Conservation (phyloP, 1,140 invertebrate species). For the Drosophila parabipectinata region DNA sequence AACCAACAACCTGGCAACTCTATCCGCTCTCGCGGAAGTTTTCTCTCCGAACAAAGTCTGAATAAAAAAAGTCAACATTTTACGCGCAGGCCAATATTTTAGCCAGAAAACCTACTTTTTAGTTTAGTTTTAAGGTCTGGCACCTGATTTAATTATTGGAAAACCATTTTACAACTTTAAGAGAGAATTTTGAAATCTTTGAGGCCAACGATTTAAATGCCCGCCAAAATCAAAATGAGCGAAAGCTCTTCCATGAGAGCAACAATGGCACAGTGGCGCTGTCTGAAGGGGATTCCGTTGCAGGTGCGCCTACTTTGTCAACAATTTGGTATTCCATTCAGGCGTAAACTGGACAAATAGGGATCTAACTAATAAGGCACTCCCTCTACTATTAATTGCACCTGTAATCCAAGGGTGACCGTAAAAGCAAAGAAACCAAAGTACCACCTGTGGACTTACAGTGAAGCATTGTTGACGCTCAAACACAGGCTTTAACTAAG, state of each 20-base stretch:
- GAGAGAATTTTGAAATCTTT: slow-evolving; percentile 14
- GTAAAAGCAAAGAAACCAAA: background rate
- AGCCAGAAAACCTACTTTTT: too few species aligned
- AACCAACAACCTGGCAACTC: too few species aligned
- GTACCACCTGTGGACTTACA: slow-evolving; percentile 62
- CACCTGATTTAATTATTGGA: too few species aligned
- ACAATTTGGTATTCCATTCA: slow-evolving; percentile 13
- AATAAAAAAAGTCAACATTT: background rate
- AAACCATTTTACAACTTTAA: too few species aligned
- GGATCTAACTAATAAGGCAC: background rate
- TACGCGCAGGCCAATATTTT: background rate
- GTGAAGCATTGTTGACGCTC: background rate
- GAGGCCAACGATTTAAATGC: slow-evolving; percentile 66
- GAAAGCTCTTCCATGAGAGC: slow-evolving; percentile 24
- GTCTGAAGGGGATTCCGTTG: slow-evolving; percentile 2
- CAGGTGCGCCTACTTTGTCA: background rate
- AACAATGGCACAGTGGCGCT: slow-evolving; percentile 39
- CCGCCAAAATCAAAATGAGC: slow-evolving; percentile 66
- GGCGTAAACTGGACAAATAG: background rate
- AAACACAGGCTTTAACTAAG: slow-evolving; percentile 1
- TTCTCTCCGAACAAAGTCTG: too few species aligned
- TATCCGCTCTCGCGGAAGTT: too few species aligned
- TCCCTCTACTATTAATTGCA: background rate
- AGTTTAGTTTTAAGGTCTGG: too few species aligned
- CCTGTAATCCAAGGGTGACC: too few species aligned